These are phyloP conservation scores for Mormyrus hasselquistii DNA, from an alignment of 2,797 vertebrate genomes.

Conservation along the genomic window DNA sequence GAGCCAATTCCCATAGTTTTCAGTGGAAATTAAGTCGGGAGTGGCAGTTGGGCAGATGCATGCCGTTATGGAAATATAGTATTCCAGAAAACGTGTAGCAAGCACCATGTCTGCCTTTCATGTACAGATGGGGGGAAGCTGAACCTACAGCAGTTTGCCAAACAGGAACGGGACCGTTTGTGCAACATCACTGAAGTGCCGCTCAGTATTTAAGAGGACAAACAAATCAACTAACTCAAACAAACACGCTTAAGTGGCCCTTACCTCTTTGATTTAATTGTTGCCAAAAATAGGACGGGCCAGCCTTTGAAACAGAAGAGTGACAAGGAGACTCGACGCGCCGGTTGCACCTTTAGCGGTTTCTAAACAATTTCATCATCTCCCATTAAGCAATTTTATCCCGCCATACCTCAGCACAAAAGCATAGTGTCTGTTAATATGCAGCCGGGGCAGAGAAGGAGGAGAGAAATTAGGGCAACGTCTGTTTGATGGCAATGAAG, in stretches of 20 bases:
- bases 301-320: neutral
- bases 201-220: neutral
- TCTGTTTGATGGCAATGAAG: conserved; percentile 36
- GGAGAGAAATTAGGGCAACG: conserved; percentile 29
- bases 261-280: neutral
- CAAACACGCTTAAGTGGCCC: neutral
- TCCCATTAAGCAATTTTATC: conserved; percentile 23
- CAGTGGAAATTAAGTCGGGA: neutral
- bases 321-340: neutral
- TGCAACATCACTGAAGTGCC: neutral
- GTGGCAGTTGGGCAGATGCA: neutral
- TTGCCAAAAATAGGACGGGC: neutral
- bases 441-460: neutral
- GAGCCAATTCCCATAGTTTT: neutral
- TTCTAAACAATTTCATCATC: conserved; percentile 35
- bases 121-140: neutral
- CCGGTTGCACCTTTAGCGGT: neutral
- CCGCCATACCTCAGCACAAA: conserved; percentile 44
- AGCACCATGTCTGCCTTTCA: neutral
- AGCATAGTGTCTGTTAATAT: conserved; percentile 40
- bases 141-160: neutral
- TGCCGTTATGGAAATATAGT: neutral
- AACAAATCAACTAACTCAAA: neutral
- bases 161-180: neutral
- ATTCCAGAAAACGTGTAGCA: neutral